Evolutionary conservation across 2,113 vertebrate species (phyloP), one percentile per base, ranked within the genome.

Genomic region (Siniperca chuatsi): DNA sequence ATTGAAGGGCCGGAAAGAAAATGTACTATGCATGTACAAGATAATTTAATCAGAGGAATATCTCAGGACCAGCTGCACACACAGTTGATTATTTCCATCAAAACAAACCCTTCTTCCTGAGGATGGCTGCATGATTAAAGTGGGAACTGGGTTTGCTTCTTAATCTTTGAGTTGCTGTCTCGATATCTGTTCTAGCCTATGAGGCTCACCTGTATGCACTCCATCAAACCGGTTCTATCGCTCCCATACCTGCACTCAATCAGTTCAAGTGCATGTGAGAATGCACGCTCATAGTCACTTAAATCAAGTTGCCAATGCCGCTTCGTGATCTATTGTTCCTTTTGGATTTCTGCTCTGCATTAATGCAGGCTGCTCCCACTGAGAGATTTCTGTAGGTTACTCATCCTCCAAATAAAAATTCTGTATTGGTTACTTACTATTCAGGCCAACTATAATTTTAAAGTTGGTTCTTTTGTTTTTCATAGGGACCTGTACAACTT

Each of bases 21-120:
- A 87, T 90, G 82, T 81, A 25, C 57, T 52, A 54, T 20, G 40
- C 46, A 21, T 73, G 68, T 60, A 29, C 23, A 57, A 66, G 46
- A 67, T 64, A 76, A 79, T 81, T 92, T 90, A 87, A 93, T 93
- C 87, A 90, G 84, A 48, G 61, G 52, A 75, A 76, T 69, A 79
- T 87, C 81, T 89, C 78, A 84, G 81, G 79, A 87, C 58, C 73
- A 35, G 60, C 60, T 72, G 60, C 75, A 79, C 48, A 68, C 69
- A 65, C 44, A 65, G 57, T 73, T 62, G 61, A 75, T 67, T 71
- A 35, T 88, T 72, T 86, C 57, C 78, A 80, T 75, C 74, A 66
- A 83, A 87, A 87, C 57, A 57, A 84, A 48, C 20, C 48, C 16
- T 25, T 52, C 37, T 69, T 80, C 54, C 42, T 5, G 16, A 55